These are phyloP conservation scores for Prosapia bicincta DNA, from an alignment of 2,888 invertebrate genomes.

Conservation along the genomic window DNA sequence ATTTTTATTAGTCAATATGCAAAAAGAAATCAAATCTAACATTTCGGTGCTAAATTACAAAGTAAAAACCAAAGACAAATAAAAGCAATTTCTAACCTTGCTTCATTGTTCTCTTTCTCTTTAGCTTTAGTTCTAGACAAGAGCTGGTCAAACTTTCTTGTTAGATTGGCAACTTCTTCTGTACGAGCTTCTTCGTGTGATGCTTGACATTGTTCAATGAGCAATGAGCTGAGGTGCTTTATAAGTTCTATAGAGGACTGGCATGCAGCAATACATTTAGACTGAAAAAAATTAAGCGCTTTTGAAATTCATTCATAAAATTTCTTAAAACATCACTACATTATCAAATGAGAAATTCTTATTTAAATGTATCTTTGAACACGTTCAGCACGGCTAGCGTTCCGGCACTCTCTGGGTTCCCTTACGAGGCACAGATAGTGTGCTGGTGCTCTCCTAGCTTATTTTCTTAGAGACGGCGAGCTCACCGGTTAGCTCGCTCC, in stretches of 20 bases:
- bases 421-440: too few relatives aligned
- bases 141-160: constrained; percentile 59
- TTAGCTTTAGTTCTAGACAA: constrained; percentile 65
- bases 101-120: constrained; percentile 69
- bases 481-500: too few relatives aligned
- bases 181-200: constrained; percentile 35
- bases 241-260: constrained; percentile 78
- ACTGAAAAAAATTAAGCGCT: too few relatives aligned
- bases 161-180: constrained; percentile 42
- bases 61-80: not conserved
- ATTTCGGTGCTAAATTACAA: not conserved
- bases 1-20: too few relatives aligned
- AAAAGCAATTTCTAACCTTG: constrained; percentile 58
- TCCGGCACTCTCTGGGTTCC: too few relatives aligned
- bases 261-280: constrained; percentile 72
- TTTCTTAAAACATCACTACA: too few relatives aligned
- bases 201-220: constrained; percentile 66
- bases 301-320: too few relatives aligned
- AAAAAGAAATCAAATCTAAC: not conserved
- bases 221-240: constrained; percentile 70
- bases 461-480: too few relatives aligned
- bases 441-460: too few relatives aligned
- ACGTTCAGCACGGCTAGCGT: too few relatives aligned
- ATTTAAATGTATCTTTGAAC: too few relatives aligned
- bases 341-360: too few relatives aligned